Conservation (phyloP, 2,888 invertebrate genomes). For the Dascillus cervinus region DNA sequence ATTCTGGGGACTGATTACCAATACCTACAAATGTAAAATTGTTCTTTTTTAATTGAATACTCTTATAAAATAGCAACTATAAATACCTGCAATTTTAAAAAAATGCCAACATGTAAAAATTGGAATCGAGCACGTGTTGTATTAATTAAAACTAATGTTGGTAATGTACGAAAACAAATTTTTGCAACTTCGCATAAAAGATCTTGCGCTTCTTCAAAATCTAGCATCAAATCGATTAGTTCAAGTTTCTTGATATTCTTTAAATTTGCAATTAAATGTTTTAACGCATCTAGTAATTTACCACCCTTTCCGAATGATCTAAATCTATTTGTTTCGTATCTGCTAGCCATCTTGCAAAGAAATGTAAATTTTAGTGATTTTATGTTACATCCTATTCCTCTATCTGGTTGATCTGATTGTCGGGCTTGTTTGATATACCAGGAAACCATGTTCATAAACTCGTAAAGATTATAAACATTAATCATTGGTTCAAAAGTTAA, state of each 20-base stretch:
- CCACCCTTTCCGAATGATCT: conserved; percentile 71
- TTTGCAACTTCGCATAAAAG: conserved; percentile 65
- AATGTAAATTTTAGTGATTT: conserved; percentile 61
- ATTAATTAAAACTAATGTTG: conserved; percentile 62
- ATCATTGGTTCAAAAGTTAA: conserved; percentile 65
- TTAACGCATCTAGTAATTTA: conserved; percentile 57
- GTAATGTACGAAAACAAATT: conserved; percentile 55
- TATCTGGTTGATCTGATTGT: conserved; percentile 23
- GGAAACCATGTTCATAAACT: conserved; percentile 75
- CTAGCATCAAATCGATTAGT: conserved; percentile 66
- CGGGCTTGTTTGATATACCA: conserved; percentile 58
- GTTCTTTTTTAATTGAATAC: too few relatives aligned
- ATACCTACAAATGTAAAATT: conserved; percentile 42
- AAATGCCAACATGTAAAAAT: conserved; percentile 66
- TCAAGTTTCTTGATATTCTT: conserved; percentile 55
- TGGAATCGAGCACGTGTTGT: conserved; percentile 62
- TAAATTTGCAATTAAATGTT: conserved; percentile 60
- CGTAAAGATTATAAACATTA: conserved; percentile 75
- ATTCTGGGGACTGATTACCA: conserved; percentile 65
- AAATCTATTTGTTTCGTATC: conserved; percentile 53
- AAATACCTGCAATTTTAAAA: conserved; percentile 59
- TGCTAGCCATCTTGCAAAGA: conserved; percentile 62
- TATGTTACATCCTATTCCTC: conserved; percentile 51
- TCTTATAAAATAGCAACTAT: conserved; percentile 44
- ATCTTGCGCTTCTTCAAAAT: conserved; percentile 60